Percentiles rank a stretch among this genome's conserved stretches.
Evolutionary conservation across 92 coral and sea anemone genomes (phyloP).

Genomic region (Plumapathes pennacea): DNA sequence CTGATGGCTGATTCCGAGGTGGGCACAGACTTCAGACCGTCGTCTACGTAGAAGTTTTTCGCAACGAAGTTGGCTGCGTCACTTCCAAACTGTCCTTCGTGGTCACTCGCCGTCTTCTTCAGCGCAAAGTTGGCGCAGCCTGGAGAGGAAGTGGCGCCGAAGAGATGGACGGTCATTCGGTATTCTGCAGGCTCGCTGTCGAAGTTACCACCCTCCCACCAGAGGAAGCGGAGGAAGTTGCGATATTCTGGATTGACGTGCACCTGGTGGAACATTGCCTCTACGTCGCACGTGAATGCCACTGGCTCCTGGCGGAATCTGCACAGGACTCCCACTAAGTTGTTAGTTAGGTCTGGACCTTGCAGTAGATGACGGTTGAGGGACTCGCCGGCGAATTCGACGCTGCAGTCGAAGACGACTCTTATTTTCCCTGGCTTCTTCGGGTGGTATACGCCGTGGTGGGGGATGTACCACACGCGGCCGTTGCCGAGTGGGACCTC

Average conservation of each 20-base stretch:
- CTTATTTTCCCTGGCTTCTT: conserved; percentile 34
- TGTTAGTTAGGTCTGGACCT: conserved; percentile 53
- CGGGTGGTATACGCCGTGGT: conserved; percentile 48
- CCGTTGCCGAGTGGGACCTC: conserved; percentile 8
- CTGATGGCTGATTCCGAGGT: conserved; percentile 2
- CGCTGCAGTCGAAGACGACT: conserved; percentile 46
- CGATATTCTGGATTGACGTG: conserved; percentile 3
- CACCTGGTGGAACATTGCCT: conserved; percentile 36
- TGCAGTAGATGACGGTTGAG: conserved; percentile 39
- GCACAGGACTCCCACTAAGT: conserved; percentile 44
- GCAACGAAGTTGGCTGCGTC: conserved; percentile 16
- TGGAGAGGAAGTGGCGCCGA: conserved; percentile 53
- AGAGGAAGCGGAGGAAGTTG: conserved; percentile 35
- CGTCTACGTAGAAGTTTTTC: conserved; percentile 1
- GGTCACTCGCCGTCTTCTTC: conserved; percentile 20
- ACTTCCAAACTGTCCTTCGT: conserved; percentile 11
- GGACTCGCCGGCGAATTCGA: conserved; percentile 18
- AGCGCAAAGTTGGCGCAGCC: conserved; percentile 50
- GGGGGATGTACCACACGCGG: conserved; percentile 51
- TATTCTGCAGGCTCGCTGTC: conserved; percentile 26
- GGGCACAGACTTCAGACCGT: conserved; percentile 5
- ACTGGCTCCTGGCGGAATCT: conserved; percentile 31
- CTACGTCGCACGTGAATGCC: conserved; percentile 47
- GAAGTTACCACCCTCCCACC: conserved; percentile 24
- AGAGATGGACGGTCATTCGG: conserved; percentile 46